Evolutionary conservation across 2,888 invertebrate species (phyloP), one percentile per base, ranked within the genome.

Genomic region (Aromia moschata): DNA sequence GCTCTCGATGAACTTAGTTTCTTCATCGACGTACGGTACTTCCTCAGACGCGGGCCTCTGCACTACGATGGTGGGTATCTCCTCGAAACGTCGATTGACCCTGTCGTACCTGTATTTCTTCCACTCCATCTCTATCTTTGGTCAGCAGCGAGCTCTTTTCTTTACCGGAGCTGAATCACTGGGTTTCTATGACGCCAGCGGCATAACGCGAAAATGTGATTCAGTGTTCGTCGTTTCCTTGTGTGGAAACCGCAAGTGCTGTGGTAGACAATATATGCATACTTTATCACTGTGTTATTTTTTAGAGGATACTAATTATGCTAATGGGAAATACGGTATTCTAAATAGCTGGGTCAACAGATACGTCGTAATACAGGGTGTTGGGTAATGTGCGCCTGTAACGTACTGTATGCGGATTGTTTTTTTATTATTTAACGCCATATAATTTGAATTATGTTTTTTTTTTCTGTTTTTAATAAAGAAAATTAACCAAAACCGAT

Each of bases 21-120:
- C 54, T 36, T 59, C 60, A 12, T 58, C 65, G 11, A 30, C 51
- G 33, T 51, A 53, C 5, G 55, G 44, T 7, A 69, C 47, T 14
- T 64, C 55, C 40, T 72, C 70, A 16, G 45, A 56, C 1, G 69
- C 66, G 5, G 74, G 71, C 10, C 66, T 60, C 25, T 70, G 65
- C 5, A 73, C 68, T 4, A 73, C 66, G 37, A 75, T 75, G 3
- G 61, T 69, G 1, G 74, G 74, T 37, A 71, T 60, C 43, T 71
- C 70, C 30, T 69, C 70, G 11, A 16, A 38, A 2, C 33, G 12
- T 20, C 33, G 14, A 33, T 18, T 52, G 11, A 64, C 55, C 46
- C 52, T 64, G 15, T 31, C 46, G 40, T 66, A 66, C 46, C 60
- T 64, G 46, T 56, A 66, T 47, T 59, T 62, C 40, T 54, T 60